These are phyloP conservation scores for Apodemia zela DNA, from an alignment of 2,888 invertebrate species.

Conservation along the genomic window DNA sequence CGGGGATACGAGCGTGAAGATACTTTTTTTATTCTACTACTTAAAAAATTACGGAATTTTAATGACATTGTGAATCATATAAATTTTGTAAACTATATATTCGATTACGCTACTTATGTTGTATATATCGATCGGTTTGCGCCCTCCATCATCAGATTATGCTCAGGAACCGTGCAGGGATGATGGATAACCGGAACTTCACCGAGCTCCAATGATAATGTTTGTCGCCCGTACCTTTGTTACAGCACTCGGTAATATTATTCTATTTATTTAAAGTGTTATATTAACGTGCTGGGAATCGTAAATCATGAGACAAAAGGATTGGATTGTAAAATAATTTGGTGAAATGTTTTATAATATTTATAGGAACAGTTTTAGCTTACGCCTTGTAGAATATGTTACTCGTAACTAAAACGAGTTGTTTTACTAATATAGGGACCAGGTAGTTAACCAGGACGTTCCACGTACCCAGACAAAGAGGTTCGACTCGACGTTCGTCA, in stretches of 20 bases:
- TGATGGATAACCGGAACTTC: constrained; percentile 65
- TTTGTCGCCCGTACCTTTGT: constrained; percentile 20
- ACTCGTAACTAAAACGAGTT: no score
- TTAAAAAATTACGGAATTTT: no score
- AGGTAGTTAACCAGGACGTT: no score
- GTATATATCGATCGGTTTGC: constrained; percentile 36
- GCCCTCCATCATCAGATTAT: constrained; percentile 45
- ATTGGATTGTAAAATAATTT: not conserved
- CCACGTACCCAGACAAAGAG: no score
- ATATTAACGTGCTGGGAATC: not conserved
- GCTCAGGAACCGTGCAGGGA: constrained; percentile 52
- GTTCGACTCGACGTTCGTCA: no score
- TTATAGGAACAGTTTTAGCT: no score
- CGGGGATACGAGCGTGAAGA: no score
- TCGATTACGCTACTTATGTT: not conserved
- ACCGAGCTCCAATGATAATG: constrained; percentile 30
- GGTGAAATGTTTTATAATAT: not conserved
- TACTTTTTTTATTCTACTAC: no score
- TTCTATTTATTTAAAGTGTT: not conserved
- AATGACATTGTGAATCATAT: not conserved
- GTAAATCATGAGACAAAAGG: not conserved
- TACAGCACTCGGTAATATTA: constrained; percentile 6
- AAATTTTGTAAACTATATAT: not conserved
- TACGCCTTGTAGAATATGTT: no score
- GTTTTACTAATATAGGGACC: no score